Percentiles rank a stretch among this genome's conserved stretches.
These are phyloP conservation scores for Mesorhabditis spiculigera DNA, from an alignment of 2,888 invertebrate species.

Conservation along the genomic window DNA sequence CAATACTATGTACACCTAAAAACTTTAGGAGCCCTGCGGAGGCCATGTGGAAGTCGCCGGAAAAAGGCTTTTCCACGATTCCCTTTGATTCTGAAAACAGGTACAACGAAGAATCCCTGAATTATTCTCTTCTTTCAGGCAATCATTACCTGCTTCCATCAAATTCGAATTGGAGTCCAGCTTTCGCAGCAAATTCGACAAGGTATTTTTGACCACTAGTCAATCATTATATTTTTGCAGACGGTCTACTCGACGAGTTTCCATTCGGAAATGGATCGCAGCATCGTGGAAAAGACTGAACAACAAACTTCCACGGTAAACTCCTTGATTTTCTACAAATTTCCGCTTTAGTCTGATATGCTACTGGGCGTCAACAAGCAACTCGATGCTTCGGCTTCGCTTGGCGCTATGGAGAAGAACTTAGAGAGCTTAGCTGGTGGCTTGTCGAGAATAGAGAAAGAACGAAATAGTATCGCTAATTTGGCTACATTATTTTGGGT, in stretches of 20 bases:
- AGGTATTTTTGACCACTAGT: too few species aligned
- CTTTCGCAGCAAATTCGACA: too few species aligned
- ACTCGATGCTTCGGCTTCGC: not conserved
- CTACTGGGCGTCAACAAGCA: not conserved
- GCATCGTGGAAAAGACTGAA: too few species aligned
- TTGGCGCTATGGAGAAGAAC: not conserved
- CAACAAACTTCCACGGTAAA: too few species aligned
- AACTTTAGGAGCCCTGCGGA: not conserved
- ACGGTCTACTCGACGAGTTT: too few species aligned
- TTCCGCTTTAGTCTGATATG: not conserved
- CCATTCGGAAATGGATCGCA: too few species aligned
- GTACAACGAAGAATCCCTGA: too few species aligned
- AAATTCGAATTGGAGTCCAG: not conserved
- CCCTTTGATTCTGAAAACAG: not conserved
- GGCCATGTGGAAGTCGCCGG: not conserved
- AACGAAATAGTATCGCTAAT: not conserved
- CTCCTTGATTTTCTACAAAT: not conserved
- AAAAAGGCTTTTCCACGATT: not conserved
- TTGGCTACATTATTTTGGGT: too few species aligned
- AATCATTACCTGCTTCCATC: not conserved
- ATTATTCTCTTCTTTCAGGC: not conserved
- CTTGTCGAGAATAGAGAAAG: not conserved
- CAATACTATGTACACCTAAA: not conserved
- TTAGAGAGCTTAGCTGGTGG: not conserved
- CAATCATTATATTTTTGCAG: too few species aligned